phyloP scores from a whole-genome alignment of 2,888 invertebrate genomes.

The Calameuta idolon region DNA sequence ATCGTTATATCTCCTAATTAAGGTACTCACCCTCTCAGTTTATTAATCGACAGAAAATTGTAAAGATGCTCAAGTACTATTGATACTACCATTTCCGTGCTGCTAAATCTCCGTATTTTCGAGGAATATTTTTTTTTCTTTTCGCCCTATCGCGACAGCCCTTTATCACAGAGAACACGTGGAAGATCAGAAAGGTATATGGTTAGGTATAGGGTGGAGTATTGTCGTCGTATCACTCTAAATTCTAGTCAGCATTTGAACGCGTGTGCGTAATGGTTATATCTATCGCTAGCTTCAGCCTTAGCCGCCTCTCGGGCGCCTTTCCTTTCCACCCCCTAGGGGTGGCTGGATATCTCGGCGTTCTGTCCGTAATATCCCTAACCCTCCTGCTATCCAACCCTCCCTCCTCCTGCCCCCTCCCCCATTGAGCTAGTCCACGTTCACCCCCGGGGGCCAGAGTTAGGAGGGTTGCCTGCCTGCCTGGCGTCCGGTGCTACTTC shows the following conservation, averaged over 20 bases:
- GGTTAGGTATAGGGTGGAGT: background rate
- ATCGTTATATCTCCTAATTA: background rate
- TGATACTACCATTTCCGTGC: background rate
- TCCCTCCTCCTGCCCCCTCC: conserved; percentile 28
- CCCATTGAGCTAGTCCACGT: conserved; percentile 23
- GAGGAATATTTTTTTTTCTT: background rate
- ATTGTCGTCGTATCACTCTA: conserved; percentile 27
- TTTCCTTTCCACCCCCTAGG: conserved; percentile 36
- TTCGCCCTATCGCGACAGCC: background rate
- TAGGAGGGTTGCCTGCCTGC: conserved; percentile 56
- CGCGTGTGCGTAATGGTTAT: conserved; percentile 55
- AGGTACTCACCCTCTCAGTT: background rate
- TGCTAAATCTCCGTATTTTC: background rate
- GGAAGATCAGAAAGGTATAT: background rate
- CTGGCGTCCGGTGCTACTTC: conserved; percentile 46
- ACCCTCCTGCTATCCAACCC: conserved; percentile 46
- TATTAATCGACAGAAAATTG: background rate
- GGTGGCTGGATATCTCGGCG: conserved; percentile 61
- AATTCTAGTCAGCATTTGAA: conserved; percentile 49
- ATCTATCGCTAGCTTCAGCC: conserved; percentile 56
- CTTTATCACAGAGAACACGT: background rate
- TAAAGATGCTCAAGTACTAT: background rate
- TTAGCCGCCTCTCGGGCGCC: conserved; percentile 37
- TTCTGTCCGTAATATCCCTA: conserved; percentile 65
- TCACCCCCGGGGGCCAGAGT: conserved; percentile 45